These are phyloP conservation scores for Mustelus asterias DNA, from an alignment of 2,113 vertebrate species.

Conservation along the genomic window DNA sequence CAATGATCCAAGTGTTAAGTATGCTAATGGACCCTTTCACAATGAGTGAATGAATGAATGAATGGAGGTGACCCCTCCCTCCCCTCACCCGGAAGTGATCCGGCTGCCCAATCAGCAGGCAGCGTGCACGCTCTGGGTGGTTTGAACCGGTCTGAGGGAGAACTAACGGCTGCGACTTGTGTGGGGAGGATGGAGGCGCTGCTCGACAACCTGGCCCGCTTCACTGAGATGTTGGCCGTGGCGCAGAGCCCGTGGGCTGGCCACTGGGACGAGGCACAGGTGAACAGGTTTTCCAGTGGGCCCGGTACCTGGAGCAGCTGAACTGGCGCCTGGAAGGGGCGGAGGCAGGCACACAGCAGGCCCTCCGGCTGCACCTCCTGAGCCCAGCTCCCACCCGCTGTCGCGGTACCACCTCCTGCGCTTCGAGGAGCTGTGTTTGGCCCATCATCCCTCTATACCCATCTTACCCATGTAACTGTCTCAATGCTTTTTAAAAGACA, in stretches of 20 bases:
- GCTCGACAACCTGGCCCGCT: slow-evolving; percentile 51
- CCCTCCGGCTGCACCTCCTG: slow-evolving; percentile 42
- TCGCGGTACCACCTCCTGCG: slow-evolving; percentile 41
- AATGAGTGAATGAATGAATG: too few relatives aligned
- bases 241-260: slow-evolving; percentile 51
- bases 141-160: too few relatives aligned
- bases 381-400: slow-evolving; percentile 43
- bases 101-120: neutral
- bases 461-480: too few relatives aligned
- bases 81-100: neutral
- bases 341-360: slow-evolving; percentile 44
- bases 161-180: neutral
- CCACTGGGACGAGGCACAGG: slow-evolving; percentile 56
- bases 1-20: too few relatives aligned
- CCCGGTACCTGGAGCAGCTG: slow-evolving; percentile 65
- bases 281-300: slow-evolving; percentile 73
- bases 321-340: slow-evolving; percentile 50
- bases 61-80: too few relatives aligned
- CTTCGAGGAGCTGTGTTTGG: slow-evolving; percentile 52
- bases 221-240: slow-evolving; percentile 60
- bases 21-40: too few relatives aligned
- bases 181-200: slow-evolving; percentile 54
- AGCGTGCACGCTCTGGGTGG: neutral
- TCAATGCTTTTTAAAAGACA: too few relatives aligned
- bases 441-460: too few relatives aligned